Base-by-base conservation (phyloP, 2,797 vertebrate species). In the Leptodactylus fallax region DNA sequence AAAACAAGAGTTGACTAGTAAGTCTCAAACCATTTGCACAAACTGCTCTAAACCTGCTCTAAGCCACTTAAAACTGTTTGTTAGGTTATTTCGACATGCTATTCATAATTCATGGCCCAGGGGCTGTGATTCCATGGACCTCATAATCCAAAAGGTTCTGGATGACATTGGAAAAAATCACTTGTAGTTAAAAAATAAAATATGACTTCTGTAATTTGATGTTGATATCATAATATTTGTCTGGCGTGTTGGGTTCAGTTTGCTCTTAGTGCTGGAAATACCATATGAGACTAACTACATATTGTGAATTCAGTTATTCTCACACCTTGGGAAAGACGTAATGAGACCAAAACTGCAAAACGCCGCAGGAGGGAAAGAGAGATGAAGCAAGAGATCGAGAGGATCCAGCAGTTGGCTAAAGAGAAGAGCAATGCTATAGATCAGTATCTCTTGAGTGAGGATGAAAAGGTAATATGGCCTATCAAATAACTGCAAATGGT, bases 391-490 rank as follows among this genome's bases (percentile, higher is more conserved):
- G 92, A 94, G 89, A 91, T 86, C 9, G 91, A 91, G 87, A 90
- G 79, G 56, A 87, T 90, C 47, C 88, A 91, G 49, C 90, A 90
- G 36, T 86, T 94, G 79, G 84, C 89, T 23, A 86, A 84, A 81
- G 92, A 95, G 88, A 95, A 95, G 76, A 90, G 81, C 87, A 94
- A 88, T 89, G 82, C 90, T 27, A 91, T 94, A 45, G 91, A 94
- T 86, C 93, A 93, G 87, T 95, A 94, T 87, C 88, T 94, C 12
- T 91, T 95, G 58, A 95, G 92, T 84, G 93, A 91, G 89, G 91
- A 95, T 87, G 90, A 95, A 90, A 94, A 93, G 90, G 93, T 95
- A 23, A 87, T 81, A 79, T 51, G 14, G 16, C 0, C n/a, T 47
- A 17, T 23, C 16, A 49, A 0, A 77, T 16, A n/a, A n/a, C 17